These are phyloP conservation scores for Eupithecia inturbata DNA, from an alignment of 2,888 invertebrate genomes.

Conservation along the genomic window DNA sequence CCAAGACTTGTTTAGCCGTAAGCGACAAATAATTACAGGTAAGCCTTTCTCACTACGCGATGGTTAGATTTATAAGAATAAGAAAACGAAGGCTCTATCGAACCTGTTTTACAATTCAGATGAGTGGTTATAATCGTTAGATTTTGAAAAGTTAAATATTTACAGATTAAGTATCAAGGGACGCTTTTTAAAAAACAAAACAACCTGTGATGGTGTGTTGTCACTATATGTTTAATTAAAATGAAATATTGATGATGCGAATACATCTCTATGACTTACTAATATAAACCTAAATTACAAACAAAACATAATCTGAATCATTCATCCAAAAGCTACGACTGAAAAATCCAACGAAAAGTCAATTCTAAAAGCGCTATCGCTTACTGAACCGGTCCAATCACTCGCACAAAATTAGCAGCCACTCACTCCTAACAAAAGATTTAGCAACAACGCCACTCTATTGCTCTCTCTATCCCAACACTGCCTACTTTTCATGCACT, in stretches of 20 bases:
- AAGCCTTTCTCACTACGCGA: constrained; percentile 18
- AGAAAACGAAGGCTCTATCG: constrained; percentile 7
- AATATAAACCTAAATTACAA: neutral
- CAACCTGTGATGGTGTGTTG: neutral
- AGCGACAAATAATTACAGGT: constrained; percentile 41
- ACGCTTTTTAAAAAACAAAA: neutral
- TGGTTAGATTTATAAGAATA: constrained; percentile 19
- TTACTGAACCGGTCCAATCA: neutral
- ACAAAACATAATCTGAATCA: neutral
- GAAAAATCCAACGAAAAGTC: neutral
- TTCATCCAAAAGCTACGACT: neutral
- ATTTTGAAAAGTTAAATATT: neutral
- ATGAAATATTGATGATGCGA: neutral
- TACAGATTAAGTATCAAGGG: neutral
- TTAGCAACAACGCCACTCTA: constrained; percentile 72
- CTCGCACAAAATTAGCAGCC: constrained; percentile 18
- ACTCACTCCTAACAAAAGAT: constrained; percentile 37
- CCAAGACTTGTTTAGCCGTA: constrained; percentile 28
- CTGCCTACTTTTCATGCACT: constrained; percentile 83
- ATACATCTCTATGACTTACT: neutral
- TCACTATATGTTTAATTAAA: neutral
- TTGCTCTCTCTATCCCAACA: constrained; percentile 69
- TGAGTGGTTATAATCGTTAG: neutral
- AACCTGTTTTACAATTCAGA: neutral
- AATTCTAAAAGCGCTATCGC: neutral